These are phyloP conservation scores for Eptesicus fuscus DNA, from an alignment of 2,113 vertebrate genomes.

Conservation along the genomic window DNA sequence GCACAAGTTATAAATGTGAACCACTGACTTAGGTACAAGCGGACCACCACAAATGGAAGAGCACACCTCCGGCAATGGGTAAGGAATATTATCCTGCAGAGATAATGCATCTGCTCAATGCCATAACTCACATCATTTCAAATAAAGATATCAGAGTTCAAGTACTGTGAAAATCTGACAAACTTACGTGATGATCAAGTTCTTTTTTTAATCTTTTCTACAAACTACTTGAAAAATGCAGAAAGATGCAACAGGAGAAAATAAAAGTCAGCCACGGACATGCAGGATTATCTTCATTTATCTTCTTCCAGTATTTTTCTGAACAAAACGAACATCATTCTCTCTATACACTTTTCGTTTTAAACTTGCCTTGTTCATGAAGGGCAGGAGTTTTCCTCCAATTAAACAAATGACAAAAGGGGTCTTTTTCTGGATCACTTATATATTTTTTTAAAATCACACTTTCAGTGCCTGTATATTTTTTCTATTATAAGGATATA, in stretches of 20 bases:
- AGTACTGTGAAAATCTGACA: background rate
- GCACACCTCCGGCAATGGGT: rapidly evolving
- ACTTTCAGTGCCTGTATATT: background rate
- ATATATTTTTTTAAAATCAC: background rate
- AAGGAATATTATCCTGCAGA: too few relatives aligned
- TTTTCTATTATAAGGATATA: background rate
- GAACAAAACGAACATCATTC: background rate
- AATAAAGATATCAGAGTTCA: background rate
- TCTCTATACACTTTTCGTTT: background rate
- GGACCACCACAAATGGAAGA: background rate
- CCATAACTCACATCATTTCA: background rate
- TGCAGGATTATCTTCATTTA: background rate
- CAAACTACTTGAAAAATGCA: background rate
- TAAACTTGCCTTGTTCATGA: background rate
- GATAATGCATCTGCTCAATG: rapidly evolving
- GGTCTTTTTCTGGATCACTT: background rate
- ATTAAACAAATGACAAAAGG: background rate
- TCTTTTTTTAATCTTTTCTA: background rate
- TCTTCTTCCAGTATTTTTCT: background rate
- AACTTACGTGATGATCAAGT: background rate
- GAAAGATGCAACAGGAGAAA: background rate
- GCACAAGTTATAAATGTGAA: background rate
- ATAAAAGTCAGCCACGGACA: background rate
- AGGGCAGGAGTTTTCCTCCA: background rate
- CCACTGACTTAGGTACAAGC: background rate